phyloP scores from a whole-genome alignment of 2,113 vertebrate genomes.

The Tupaia chinensis region DNA sequence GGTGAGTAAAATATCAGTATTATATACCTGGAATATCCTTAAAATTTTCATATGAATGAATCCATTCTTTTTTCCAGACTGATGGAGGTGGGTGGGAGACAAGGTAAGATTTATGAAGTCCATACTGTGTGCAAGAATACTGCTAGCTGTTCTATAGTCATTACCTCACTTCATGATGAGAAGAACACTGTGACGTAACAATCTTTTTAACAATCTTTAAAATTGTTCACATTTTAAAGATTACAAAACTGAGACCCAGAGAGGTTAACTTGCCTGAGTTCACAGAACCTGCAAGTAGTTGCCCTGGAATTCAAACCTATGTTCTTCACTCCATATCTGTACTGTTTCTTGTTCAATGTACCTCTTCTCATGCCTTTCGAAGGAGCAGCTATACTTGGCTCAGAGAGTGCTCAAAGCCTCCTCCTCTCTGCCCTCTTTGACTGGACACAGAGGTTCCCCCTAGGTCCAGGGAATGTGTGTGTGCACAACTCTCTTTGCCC shows the following conservation, averaged over 20 bases:
- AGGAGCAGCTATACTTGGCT: not conserved
- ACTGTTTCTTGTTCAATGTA: not conserved
- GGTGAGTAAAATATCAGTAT: slow-evolving; percentile 2
- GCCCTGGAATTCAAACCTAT: not conserved
- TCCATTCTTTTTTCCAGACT: slow-evolving; percentile 35
- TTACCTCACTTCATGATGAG: not conserved
- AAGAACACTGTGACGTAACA: not conserved
- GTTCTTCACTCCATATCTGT: not conserved
- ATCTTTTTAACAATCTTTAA: too few species aligned
- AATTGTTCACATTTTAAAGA: not conserved
- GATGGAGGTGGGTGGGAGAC: not conserved
- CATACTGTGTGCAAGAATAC: not conserved
- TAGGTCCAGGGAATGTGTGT: not conserved
- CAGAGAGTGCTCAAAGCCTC: not conserved
- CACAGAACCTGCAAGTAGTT: not conserved
- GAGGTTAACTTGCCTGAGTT: not conserved
- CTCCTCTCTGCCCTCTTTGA: not conserved
- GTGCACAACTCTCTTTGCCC: not conserved
- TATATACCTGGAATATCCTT: not conserved
- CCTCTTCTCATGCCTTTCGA: not conserved
- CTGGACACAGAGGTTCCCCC: not conserved
- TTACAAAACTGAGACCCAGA: slow-evolving; percentile 18
- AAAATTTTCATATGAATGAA: not conserved
- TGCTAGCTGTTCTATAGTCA: not conserved
- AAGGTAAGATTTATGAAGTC: not conserved